Percentiles rank a stretch among this genome's conserved stretches.
These are phyloP conservation scores for Chloroclysta siterata DNA, from an alignment of 2,888 invertebrate genomes.

Conservation along the genomic window DNA sequence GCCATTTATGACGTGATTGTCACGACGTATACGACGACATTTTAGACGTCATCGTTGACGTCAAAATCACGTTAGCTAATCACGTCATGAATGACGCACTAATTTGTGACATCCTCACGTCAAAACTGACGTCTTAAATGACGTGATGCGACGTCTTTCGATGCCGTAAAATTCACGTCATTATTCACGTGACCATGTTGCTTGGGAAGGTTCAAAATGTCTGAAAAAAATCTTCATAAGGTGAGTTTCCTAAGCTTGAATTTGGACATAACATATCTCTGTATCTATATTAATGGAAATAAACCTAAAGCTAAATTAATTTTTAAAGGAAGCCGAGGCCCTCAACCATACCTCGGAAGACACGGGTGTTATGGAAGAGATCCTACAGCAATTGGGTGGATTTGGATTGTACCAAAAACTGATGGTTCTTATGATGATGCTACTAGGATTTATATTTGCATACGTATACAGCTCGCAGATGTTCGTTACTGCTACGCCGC, in stretches of 20 bases:
- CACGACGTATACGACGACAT: no score
- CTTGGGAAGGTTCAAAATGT: conserved; percentile 20
- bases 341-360: conserved; percentile 23
- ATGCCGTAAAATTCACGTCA: no score
- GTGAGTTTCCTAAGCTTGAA: conserved; percentile 8
- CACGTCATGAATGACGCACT: no score
- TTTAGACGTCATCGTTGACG: no score
- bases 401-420: conserved; percentile 48
- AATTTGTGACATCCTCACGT: no score
- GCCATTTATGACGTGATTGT: no score
- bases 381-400: conserved; percentile 49
- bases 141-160: no score
- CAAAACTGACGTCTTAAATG: no score
- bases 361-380: conserved; percentile 45
- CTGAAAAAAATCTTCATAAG: conserved; percentile 17
- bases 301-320: not conserved
- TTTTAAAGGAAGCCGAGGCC: conserved; percentile 19
- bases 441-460: conserved; percentile 54
- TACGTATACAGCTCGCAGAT: conserved; percentile 61
- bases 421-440: conserved; percentile 54
- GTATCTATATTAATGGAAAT: not conserved
- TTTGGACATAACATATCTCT: not conserved
- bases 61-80: no score
- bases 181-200: no score
- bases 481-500: conserved; percentile 62